Percentiles rank a stretch among this genome's conserved stretches.
Evolutionary conservation across 23 tunicate genomes (phyloP).

Genomic region (Halocynthia aurantium): DNA sequence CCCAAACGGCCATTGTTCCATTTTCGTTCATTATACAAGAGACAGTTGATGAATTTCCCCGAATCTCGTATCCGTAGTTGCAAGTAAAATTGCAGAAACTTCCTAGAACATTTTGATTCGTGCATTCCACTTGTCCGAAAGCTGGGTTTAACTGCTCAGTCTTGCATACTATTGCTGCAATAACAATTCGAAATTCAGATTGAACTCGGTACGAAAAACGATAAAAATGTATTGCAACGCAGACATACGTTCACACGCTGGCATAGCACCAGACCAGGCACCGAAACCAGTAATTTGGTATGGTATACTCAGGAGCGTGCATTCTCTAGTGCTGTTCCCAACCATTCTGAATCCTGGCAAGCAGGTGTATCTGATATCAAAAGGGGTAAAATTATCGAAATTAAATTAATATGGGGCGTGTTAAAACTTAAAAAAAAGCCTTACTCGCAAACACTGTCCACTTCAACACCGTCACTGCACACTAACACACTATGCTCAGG

Average conservation of each 20-base stretch:
- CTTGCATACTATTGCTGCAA: background rate
- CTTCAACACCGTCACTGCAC: background rate
- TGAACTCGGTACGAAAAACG: no score
- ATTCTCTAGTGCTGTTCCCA: constrained; percentile 8
- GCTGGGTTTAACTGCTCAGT: constrained; percentile 1
- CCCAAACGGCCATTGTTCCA: no score
- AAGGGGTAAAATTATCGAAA: background rate
- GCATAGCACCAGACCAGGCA: constrained; percentile 3
- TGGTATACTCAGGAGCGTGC: background rate
- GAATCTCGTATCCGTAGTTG: background rate
- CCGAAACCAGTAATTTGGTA: background rate
- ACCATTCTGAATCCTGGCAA: background rate
- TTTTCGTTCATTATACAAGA: background rate
- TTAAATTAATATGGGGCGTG: background rate
- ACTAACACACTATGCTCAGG: background rate
- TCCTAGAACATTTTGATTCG: background rate
- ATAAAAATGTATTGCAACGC: background rate
- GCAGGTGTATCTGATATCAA: background rate
- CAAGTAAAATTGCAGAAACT: background rate
- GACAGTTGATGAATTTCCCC: background rate
- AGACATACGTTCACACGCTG: background rate
- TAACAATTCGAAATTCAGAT: background rate
- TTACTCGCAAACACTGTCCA: constrained; percentile 1
- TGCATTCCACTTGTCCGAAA: constrained; percentile 2
- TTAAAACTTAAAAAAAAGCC: background rate